phyloP scores from a whole-genome alignment of 2,888 invertebrate genomes.

The Tortricodes alternella region DNA sequence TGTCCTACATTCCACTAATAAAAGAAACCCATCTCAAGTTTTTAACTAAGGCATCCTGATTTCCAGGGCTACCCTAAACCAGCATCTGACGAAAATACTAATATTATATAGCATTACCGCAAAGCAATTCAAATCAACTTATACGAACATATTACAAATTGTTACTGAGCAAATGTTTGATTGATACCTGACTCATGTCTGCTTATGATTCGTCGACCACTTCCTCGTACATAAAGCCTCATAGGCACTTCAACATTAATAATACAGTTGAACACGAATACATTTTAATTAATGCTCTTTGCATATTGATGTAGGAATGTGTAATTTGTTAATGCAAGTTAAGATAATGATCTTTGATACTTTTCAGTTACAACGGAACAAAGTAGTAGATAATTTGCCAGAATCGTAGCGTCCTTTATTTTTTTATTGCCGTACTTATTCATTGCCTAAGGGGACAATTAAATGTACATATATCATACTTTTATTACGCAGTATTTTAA shows the following conservation, averaged over 20 bases:
- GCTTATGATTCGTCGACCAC: slow-evolving; percentile 28
- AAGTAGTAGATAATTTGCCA: not conserved
- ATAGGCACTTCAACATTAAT: slow-evolving; percentile 19
- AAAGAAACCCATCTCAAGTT: no score
- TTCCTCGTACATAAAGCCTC: slow-evolving; percentile 34
- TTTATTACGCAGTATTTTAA: no score
- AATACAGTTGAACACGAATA: slow-evolving; percentile 25
- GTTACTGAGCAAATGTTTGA: slow-evolving; percentile 34
- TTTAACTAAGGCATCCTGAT: no score
- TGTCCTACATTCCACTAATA: no score
- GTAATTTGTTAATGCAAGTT: slow-evolving; percentile 57
- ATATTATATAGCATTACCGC: not conserved
- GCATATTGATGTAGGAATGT: slow-evolving; percentile 38
- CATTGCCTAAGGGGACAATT: slow-evolving; percentile 8
- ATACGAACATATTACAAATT: slow-evolving; percentile 2
- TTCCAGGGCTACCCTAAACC: no score
- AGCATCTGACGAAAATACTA: no score
- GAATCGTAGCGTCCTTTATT: not conserved
- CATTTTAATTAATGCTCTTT: slow-evolving; percentile 31
- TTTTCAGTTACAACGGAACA: not conserved
- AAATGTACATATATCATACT: no score
- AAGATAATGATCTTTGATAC: slow-evolving; percentile 14
- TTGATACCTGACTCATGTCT: slow-evolving; percentile 36
- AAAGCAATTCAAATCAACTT: not conserved
- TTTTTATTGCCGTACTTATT: not conserved